Base-by-base conservation (phyloP, 2,797 vertebrate genomes). In the Sciurus carolinensis region DNA sequence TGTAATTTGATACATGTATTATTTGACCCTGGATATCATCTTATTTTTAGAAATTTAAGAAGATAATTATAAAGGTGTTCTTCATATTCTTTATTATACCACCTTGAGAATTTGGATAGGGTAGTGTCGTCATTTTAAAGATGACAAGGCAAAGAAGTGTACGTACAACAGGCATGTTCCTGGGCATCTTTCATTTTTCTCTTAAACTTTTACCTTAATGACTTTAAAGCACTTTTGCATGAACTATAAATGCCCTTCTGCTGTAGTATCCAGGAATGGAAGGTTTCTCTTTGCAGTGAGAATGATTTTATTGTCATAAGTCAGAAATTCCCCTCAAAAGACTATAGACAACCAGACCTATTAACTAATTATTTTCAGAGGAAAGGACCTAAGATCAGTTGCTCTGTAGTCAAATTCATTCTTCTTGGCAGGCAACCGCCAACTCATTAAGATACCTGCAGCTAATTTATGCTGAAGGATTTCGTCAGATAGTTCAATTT, bases 291-390 rank as follows among this genome's bases (percentile, higher is more conserved):
- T 94, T 88, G 67, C 76, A 95, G 59, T 26, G 44, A 90, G 39
- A 80, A 39, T 76, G 30, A 81, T 82, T 92, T 83, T 91, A 80
- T 95, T 89, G 36, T 67, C 57, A 80, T 69, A 82, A 91, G 94
- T 69, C 42, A 67, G 22, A 12, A 93, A 7, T 82, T 84, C 18
- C 50, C 47, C 28, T 93, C 59, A 75, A 50, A 72, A 90, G 88
- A 90, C 54, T 87, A 75, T 2, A 59, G 62, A 54, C 36, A 86
- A 75, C 13, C 24, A 93, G 75, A 93, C 30, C 73, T 73, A 85
- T 66, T 73, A 54, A 30, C 71, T 93, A 95, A 94, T 84, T 95
- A 95, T 89, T 95, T 66, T 77, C 95, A 95, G 83, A 96, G 87
- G 36, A 44, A 73, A 39, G 42, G 36, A 64, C 15, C 26, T 73